Base-by-base conservation (phyloP, 2,888 invertebrate genomes). In the Isoperla grammatica region DNA sequence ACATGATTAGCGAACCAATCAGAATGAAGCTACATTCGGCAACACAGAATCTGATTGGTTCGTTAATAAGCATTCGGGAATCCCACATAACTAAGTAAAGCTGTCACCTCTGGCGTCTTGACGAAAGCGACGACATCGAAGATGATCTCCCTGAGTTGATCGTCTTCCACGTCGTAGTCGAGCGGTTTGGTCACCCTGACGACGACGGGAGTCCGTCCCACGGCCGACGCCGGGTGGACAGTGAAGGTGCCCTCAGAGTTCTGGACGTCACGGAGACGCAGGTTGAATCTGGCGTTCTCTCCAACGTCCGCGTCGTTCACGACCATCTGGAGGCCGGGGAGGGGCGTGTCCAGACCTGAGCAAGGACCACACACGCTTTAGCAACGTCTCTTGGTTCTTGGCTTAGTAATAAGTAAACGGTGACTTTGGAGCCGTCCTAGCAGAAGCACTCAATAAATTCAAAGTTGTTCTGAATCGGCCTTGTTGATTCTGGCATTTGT, bases 281-380 rank as follows among this genome's bases (percentile, higher is more conserved):
- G 74, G 63, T 80, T 78, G 67, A 87, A 90, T 68, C 80, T 83
- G 56, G 87, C 86, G 62, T 90, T 89, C 35, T 82, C 82, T 0
- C 86, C 88, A 61, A 87, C 80, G 69, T 90, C 90, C 12, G 79
- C 77, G 67, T 90, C 90, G 68, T 82, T 82, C 0, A 87, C 87
- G 59, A 86, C 83, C 69, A 90, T 83, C 3, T 87, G 85, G 12
- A 90, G 72, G 0, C 87, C 88, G 62, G 75, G 74, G 37, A 76
- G 63, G 0, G 75, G 72, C 1, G 72, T 72, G 23, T 72, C 74
- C 42, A 71, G 66, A 17, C 70, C 71, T 71, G 64, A 11, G 23
- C 22, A 59, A 40, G 13, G 13, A 42, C 23, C n/a, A 55, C 37
- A 22, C 12, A 35, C 49, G 57, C 39, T 63, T 40, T 49, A 49